Base-by-base conservation (phyloP, 2,797 vertebrate genomes). In the Alosa sapidissima region DNA sequence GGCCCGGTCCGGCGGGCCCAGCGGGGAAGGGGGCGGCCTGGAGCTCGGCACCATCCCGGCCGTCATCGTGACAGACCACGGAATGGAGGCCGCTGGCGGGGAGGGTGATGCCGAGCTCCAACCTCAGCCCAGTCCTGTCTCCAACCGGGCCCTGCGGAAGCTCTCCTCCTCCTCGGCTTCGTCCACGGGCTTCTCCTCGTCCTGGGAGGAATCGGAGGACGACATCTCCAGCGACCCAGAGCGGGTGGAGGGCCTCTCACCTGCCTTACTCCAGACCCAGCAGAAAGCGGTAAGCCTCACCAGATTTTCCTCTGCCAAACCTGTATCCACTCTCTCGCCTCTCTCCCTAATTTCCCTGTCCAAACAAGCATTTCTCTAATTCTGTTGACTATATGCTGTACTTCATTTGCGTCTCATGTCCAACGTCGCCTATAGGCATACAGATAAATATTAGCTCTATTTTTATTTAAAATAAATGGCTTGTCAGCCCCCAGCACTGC, bases 121-220 rank as follows among this genome's bases (percentile, higher is more conserved):
- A 87, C 86, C 72, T 5, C 81, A 96, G 84, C 89, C 89, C 0
- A 90, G 92, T 88, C 95, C 95, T 52, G 91, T 72, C 0, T 86
- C 94, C 68, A 89, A 14, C 75, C 91, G 95, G 86, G 93, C 95
- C 0, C 89, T 96, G 85, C 94, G 98, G 89, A 99, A 99, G 91
- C 95, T 99, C 86, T 99, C 98, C 0, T 99, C 98, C 0, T 99
- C 98, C n/a, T 99, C 98, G 0, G 96, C 97, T 6, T 99, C 98
- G 82, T 99, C 98, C 7, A 97, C 98, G 0, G 98, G 98, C 33
- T 99, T 99, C 93, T 99, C 98, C 78, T 99, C 98, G 0, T 99
- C 98, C 81, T 99, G 97, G 94, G 98, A 99, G 78, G 98, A 99
- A 90, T 99, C 98, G 0, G 98, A 99, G 90, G 98, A 99, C 81